phyloP scores from a whole-genome alignment of 2,888 invertebrate species.

The Mythimna vitellina region DNA sequence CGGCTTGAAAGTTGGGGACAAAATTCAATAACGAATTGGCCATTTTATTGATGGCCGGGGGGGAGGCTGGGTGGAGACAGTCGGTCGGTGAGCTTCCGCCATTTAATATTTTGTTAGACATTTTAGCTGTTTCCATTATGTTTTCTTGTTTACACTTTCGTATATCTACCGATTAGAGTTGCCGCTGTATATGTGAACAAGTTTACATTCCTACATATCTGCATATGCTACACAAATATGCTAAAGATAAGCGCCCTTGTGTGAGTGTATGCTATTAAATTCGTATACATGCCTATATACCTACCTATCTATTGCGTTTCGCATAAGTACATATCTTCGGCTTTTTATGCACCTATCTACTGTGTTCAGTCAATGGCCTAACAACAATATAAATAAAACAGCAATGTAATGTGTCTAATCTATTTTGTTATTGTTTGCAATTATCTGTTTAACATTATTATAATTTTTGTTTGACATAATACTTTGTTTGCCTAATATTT shows the following conservation, averaged over 20 bases:
- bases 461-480: constrained; percentile 37
- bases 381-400: constrained; percentile 60
- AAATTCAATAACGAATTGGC: constrained; percentile 91
- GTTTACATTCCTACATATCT: constrained; percentile 51
- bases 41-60: constrained; percentile 91
- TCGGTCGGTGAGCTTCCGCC: constrained; percentile 87
- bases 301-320: constrained; percentile 53
- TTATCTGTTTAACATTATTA: constrained; percentile 32
- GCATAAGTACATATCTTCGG: constrained; percentile 49
- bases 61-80: constrained; percentile 89
- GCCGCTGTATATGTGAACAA: constrained; percentile 53
- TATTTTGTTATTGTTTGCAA: constrained; percentile 54
- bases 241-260: constrained; percentile 67
- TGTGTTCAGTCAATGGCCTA: constrained; percentile 67
- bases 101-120: constrained; percentile 82
- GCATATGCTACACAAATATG: constrained; percentile 65
- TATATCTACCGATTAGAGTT: constrained; percentile 68
- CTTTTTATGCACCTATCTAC: constrained; percentile 61
- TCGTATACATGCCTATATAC: constrained; percentile 44
- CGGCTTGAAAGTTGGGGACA: constrained; percentile 85
- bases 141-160: constrained; percentile 80
- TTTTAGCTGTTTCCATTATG: constrained; percentile 72
- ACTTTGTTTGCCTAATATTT: constrained; percentile 37
- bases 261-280: constrained; percentile 59
- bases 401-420: constrained; percentile 39